Evolutionary conservation across 2,888 invertebrate species (phyloP), one percentile per base, ranked within the genome.

Genomic region (Chalcis sispes): DNA sequence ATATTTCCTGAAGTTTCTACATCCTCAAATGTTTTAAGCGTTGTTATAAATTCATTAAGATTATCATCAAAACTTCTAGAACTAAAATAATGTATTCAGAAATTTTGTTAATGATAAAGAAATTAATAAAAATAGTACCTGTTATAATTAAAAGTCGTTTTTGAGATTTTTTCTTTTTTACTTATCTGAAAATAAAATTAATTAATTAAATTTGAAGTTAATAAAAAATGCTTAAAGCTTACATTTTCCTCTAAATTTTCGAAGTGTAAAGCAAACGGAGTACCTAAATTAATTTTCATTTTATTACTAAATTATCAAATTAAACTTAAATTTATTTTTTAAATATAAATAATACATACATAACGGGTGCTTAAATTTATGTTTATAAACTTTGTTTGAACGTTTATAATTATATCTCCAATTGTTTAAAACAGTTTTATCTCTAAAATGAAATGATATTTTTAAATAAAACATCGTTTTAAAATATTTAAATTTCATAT

Each of bases 361-460:
- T 82, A 83, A 81, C 4, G 79, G 81, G 81, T 87, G 85, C 64
- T 78, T 85, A 20, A 84, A 82, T 40, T 84, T 82, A 76, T 82
- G 83, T 15, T 72, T 78, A 72, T 82, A 82, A 75, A 82, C 83
- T 81, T 78, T 83, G 56, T 75, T 85, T 86, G 50, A 84, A 4
- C 86, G 84, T 72, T 85, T 88, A 81, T 90, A 90, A 64, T 86
- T 87, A 52, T 83, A 86, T 54, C 92, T 90, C 93, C 93, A 93
- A 52, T 90, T 89, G 62, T 88, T 89, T 10, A 93, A 82, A 1
- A 89, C 85, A 78, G 90, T 90, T 72, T 88, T 81, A 78, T 90
- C 89, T 79, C 90, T 90, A 1, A 65, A 72, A 20, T n/a, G 23
- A 20, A 40, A 27, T 23, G 25, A 20, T 52, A 54, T 23, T 18